Conservation (phyloP, 2,113 vertebrate genomes). For the Apistogramma diplotaenia region DNA sequence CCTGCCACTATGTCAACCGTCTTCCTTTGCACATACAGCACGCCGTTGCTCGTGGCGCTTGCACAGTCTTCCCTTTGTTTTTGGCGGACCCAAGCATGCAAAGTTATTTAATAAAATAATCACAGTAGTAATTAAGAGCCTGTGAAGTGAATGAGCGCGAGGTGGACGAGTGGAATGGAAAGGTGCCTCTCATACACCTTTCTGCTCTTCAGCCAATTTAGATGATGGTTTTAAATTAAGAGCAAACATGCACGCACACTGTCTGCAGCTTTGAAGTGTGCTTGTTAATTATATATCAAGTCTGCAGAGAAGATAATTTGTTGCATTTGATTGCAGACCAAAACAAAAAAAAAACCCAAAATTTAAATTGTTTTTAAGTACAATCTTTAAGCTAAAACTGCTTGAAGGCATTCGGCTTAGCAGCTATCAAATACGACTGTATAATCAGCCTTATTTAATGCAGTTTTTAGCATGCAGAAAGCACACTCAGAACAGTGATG, state of each 20-base stretch:
- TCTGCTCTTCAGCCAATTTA: constrained; percentile 35
- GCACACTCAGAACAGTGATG: not conserved
- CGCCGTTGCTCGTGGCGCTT: constrained; percentile 34
- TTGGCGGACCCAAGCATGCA: too few species aligned
- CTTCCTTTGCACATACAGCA: not conserved
- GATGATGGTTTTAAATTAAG: constrained; percentile 16
- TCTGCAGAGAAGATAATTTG: not conserved
- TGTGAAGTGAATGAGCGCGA: constrained; percentile 67
- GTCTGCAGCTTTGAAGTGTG: not conserved
- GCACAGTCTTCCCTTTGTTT: too few species aligned
- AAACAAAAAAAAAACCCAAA: not conserved
- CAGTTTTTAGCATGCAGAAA: not conserved
- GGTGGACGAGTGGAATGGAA: constrained; percentile 41
- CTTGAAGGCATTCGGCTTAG: not conserved
- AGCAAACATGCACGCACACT: not conserved
- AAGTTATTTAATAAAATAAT: constrained; percentile 67
- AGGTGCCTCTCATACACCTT: constrained; percentile 52
- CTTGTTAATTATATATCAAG: not conserved
- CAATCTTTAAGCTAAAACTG: not conserved
- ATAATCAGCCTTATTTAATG: not conserved
- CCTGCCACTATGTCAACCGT: constrained; percentile 17
- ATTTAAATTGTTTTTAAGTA: not conserved
- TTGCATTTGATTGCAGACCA: not conserved
- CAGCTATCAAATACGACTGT: not conserved
- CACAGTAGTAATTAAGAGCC: constrained; percentile 59